Percentiles rank a stretch among this genome's conserved stretches.
Conservation (phyloP, 2,113 vertebrate species). For the Misgurnus mizolepis region DNA sequence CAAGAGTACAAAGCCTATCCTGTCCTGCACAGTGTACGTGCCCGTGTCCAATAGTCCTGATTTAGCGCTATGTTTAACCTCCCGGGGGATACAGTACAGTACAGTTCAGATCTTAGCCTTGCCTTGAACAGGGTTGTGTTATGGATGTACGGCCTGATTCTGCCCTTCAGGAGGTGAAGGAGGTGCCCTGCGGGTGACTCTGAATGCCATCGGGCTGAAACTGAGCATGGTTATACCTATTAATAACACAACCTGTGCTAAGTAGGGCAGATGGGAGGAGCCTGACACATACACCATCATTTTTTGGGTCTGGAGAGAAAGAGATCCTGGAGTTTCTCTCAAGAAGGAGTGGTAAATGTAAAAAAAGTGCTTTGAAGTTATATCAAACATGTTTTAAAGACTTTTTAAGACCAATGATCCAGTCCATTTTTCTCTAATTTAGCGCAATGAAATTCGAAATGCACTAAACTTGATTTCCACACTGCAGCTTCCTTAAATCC, state of each 20-base stretch:
- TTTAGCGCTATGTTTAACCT: background rate
- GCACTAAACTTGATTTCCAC: too few relatives aligned
- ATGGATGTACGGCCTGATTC: conserved; percentile 6
- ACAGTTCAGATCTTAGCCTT: background rate
- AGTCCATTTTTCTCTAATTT: too few relatives aligned
- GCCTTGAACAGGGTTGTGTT: background rate
- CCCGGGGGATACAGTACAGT: background rate
- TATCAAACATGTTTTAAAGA: too few relatives aligned
- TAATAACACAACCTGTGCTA: conserved; percentile 68
- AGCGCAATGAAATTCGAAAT: too few relatives aligned
- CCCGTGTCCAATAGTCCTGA: background rate
- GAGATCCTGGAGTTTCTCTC: background rate
- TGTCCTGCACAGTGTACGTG: background rate
- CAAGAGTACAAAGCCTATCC: background rate
- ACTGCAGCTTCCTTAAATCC: too few relatives aligned
- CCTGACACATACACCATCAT: background rate
- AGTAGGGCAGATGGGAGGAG: conserved; percentile 61
- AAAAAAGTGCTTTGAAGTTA: too few relatives aligned
- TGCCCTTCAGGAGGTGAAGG: conserved; percentile 50
- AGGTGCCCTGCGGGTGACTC: conserved; percentile 57
- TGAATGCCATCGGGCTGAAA: conserved; percentile 68
- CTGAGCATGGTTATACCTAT: conserved; percentile 66
- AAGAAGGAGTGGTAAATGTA: too few relatives aligned
- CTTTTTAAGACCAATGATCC: too few relatives aligned
- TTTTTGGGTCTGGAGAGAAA: conserved; percentile 27